Evolutionary conservation across 2,888 invertebrate species (phyloP).

Genomic region (Mythimna pallens): DNA sequence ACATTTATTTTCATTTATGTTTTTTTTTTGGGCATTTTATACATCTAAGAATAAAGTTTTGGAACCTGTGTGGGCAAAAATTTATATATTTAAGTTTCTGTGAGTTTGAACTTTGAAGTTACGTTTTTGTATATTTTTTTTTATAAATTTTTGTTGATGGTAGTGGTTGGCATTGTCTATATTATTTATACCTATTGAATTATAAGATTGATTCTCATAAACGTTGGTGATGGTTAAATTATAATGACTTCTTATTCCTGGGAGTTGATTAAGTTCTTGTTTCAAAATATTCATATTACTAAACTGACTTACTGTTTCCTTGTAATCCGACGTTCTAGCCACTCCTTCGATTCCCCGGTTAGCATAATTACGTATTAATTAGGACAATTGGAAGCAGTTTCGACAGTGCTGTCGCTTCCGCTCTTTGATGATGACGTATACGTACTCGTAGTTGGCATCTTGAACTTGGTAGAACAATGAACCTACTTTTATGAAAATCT

Average conservation of each 20-base stretch:
- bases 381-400: conserved; percentile 75
- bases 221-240: conserved; percentile 24
- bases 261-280: not conserved
- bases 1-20: not conserved
- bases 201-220: too few species aligned
- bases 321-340: conserved; percentile 40
- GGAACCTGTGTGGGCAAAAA: not conserved
- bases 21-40: not conserved
- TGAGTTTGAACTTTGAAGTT: not conserved
- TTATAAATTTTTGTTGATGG: conserved; percentile 12
- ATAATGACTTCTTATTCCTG: not conserved
- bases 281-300: not conserved
- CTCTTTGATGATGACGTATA: conserved; percentile 62
- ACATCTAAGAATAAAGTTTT: not conserved
- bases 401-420: conserved; percentile 70
- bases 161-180: too few species aligned
- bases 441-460: not conserved
- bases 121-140: not conserved
- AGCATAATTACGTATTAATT: conserved; percentile 66
- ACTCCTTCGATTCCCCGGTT: conserved; percentile 65
- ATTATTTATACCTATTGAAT: too few species aligned
- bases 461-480: not conserved
- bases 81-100: not conserved
- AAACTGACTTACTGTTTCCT: conserved; percentile 20
- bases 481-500: not conserved